Base-by-base conservation (phyloP, 2,797 vertebrate genomes). In the Clarias fuscus region DNA sequence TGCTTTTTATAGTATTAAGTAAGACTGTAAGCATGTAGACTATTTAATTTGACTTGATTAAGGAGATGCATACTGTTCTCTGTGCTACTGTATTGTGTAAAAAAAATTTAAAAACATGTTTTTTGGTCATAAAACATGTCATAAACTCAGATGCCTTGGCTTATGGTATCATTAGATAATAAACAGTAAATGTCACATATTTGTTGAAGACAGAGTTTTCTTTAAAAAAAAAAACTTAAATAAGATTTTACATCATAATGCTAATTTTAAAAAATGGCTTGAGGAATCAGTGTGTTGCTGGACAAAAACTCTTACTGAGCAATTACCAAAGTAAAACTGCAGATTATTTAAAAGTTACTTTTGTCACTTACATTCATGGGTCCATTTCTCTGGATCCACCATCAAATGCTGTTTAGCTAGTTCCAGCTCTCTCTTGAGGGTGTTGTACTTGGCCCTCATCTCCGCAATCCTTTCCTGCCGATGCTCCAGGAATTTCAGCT, bases 371-470 rank as follows among this genome's bases (percentile, higher is more conserved):
- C 98, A 97, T 93, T 98, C 97, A 90, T 93, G 95, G 90, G 95
- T 97, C 97, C 97, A 97, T 85, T 95, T 97, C 90, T 92, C 93
- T 73, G 96, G 96, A 88, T 97, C 96, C 94, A 97, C 92, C 97
- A 96, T 97, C 92, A 97, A 94, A 89, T 95, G 93, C 91, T 95
- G 95, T 85, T 99, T 97, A 90, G 95, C 96, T 65, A 91, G 91
- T 91, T 98, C 96, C 92, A 97, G 93, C 91, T 98, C 97, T 90
- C 96, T 96, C 96, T 95, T 97, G 93, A 98, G 93, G 95, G 93
- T 93, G 93, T 93, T 96, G 14, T 97, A 97, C 91, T 96, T 97
- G 93, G 95, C 95, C 79, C 95, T 93, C 91, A 97, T 96, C 92
- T 96, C 97, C 4, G 95, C 95, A 27, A 97, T 98, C 92, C 96